A percentile compares a stretch with the other conserved stretches of the same genome.
phyloP scores from a whole-genome alignment of 1,140 invertebrate genomes.

The Solenopsis fugax region DNA sequence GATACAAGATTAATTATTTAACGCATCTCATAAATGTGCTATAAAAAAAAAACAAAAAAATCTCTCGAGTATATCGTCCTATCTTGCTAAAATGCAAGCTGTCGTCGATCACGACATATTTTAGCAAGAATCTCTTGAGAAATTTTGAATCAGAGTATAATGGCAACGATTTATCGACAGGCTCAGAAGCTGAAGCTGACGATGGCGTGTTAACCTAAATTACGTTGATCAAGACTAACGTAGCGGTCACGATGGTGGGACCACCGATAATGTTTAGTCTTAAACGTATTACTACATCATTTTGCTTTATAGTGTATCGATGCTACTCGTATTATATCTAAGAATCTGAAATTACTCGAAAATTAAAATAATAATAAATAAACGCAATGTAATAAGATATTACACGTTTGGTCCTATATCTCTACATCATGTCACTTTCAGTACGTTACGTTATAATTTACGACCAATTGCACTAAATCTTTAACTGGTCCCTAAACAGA shows the following conservation, averaged over 20 bases:
- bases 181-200: constrained; percentile 21
- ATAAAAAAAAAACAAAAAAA: not conserved
- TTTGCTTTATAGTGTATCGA: not conserved
- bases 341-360: not conserved
- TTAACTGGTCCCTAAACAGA: not conserved
- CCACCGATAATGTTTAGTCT: constrained; percentile 53
- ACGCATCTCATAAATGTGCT: not conserved
- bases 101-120: not conserved
- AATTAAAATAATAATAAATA: constrained; percentile 4
- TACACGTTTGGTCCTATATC: not conserved
- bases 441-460: constrained; percentile 20
- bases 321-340: not conserved
- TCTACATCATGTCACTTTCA: not conserved
- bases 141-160: constrained; percentile 49
- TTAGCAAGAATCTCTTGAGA: not conserved
- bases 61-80: not conserved
- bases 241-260: not conserved
- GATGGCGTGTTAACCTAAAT: constrained; percentile 58
- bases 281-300: constrained; percentile 34
- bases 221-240: constrained; percentile 57
- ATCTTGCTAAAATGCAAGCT: not conserved
- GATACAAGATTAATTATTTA: not conserved
- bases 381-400: not conserved
- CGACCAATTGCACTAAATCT: constrained; percentile 9
- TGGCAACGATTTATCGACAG: constrained; percentile 62